phyloP scores from a whole-genome alignment of 2,888 invertebrate species.

The Zygaena filipendulae region DNA sequence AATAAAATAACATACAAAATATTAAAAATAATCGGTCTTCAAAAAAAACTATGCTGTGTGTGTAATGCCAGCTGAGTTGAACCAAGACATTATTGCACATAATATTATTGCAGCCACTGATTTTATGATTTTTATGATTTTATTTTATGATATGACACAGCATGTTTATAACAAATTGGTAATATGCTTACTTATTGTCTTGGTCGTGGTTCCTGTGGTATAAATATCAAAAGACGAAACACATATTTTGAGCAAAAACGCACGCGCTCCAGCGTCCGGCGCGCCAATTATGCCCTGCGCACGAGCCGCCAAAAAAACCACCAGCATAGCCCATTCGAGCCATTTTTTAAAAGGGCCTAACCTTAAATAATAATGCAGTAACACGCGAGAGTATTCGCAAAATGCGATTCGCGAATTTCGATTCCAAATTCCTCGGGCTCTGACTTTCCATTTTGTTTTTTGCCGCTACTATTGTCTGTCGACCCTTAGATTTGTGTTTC shows the following conservation, averaged over 20 bases:
- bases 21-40: too few species aligned
- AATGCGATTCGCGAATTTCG: constrained; percentile 65
- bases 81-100: too few species aligned
- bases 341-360: constrained; percentile 55
- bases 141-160: too few species aligned
- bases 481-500: constrained; percentile 40
- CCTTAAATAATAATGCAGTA: constrained; percentile 68
- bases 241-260: constrained; percentile 36
- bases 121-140: too few species aligned
- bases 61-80: too few species aligned
- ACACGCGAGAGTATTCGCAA: constrained; percentile 66
- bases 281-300: constrained; percentile 58
- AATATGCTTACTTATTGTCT: too few species aligned
- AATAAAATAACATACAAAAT: too few species aligned
- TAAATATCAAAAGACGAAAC: constrained; percentile 13
- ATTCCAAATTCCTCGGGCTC: constrained; percentile 53
- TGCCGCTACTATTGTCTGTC: constrained; percentile 54
- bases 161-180: too few species aligned
- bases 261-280: constrained; percentile 35
- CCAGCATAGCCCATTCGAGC: constrained; percentile 39
- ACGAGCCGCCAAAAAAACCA: constrained; percentile 63
- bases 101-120: too few species aligned
- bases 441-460: constrained; percentile 40
- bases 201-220: too few species aligned
- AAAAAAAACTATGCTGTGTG: too few species aligned